Percentiles rank a stretch among this genome's conserved stretches.
Conservation (phyloP, 2,797 vertebrate species). For the Heterohyrax brucei region DNA sequence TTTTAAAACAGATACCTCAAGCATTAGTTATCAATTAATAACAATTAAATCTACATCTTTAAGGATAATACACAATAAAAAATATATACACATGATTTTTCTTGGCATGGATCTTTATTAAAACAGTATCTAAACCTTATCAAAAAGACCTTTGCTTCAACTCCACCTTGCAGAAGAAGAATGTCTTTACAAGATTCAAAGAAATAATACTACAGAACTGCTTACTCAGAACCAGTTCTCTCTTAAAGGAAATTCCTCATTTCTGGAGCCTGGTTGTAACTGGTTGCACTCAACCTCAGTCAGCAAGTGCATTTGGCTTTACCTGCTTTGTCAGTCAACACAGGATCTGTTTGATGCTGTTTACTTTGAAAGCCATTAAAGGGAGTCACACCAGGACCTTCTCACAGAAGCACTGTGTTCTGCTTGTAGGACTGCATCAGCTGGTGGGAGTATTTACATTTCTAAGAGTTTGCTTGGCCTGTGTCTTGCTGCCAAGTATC, state of each 20-base stretch:
- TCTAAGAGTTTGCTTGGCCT: conserved; percentile 30
- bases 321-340: neutral
- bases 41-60: neutral
- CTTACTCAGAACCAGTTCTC: neutral
- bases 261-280: neutral
- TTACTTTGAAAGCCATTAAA: neutral
- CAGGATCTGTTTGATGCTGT: neutral
- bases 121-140: neutral
- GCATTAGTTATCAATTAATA: no score
- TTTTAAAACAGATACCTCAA: neutral
- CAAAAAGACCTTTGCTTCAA: neutral
- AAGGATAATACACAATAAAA: neutral
- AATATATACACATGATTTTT: neutral
- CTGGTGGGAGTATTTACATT: neutral
- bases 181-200: neutral
- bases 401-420: neutral
- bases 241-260: neutral
- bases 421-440: neutral
- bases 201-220: neutral
- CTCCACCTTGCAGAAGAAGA: neutral
- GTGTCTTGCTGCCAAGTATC: conserved; percentile 56
- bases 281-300: neutral
- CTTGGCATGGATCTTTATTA: neutral
- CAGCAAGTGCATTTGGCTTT: neutral
- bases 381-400: neutral